A percentile compares a stretch with the other conserved stretches of the same genome.
These are phyloP conservation scores for Julus scandinavius DNA, from an alignment of 2,888 invertebrate species.

Conservation along the genomic window DNA sequence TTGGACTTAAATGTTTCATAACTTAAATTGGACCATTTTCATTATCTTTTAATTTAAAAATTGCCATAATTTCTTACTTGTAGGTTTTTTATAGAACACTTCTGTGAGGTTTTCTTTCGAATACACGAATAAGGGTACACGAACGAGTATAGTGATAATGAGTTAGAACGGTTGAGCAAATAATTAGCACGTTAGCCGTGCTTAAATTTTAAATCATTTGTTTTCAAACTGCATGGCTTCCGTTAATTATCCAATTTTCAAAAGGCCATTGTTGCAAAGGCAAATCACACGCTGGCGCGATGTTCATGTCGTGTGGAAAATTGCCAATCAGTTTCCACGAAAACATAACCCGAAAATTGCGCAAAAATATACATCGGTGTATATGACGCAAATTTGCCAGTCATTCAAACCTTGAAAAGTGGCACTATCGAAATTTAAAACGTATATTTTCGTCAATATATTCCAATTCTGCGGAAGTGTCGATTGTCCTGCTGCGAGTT, in stretches of 20 bases:
- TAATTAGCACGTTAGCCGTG: not conserved
- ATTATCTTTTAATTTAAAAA: no score
- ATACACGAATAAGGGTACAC: no score
- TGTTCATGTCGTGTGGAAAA: slow-evolving; percentile 1
- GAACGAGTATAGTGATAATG: not conserved
- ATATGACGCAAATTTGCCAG: not conserved
- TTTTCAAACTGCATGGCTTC: not conserved
- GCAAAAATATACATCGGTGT: not conserved
- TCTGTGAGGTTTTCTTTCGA: no score
- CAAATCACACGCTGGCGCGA: not conserved
- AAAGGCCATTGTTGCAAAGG: not conserved
- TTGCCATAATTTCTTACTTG: not conserved
- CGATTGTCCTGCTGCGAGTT: no score
- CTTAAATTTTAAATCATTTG: not conserved
- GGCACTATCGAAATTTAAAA: not conserved
- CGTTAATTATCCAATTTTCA: not conserved
- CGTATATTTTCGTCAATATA: no score
- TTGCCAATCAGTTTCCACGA: not conserved
- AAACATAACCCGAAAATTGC: not conserved
- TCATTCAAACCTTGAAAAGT: not conserved
- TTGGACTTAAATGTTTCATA: not conserved
- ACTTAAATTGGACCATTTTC: not conserved
- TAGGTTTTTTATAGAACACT: not conserved
- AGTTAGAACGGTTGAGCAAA: not conserved
- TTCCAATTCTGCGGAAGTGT: no score